Base-by-base conservation (phyloP, 2,113 vertebrate genomes). In the Mugil cephalus region DNA sequence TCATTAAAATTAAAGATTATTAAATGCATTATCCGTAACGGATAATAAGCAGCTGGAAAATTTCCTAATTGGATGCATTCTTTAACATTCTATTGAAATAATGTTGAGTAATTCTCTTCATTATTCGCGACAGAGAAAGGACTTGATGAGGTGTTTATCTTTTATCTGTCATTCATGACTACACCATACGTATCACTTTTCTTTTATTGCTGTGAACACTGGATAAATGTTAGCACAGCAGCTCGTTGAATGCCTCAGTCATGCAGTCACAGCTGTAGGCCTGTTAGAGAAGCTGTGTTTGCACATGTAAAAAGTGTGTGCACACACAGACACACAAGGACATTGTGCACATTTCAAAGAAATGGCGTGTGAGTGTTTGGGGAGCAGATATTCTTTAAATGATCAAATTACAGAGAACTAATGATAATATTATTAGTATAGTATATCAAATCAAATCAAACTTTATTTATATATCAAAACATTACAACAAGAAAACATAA, bases 131-230 rank as follows among this genome's bases (percentile, higher is more conserved):
- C n/a, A n/a, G n/a, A n/a, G n/a, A n/a, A n/a, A n/a, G n/a, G n/a
- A n/a, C n/a, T n/a, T n/a, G n/a, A n/a, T 30, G 24, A 30, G 24
- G 24, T 30, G 24, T 30, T 30, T 3, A 60, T 48, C n/a, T 59
- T 34, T 74, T 67, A 75, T 61, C 77, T 48, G 53, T 17, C 19
- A 59, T 76, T 72, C 53, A 68, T 59, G 40, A 43, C 19, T 46
- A 30, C 6, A n/a, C 5, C 24, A 5, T 30, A 30, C 24, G 3
- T 30, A 42, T 0, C 17, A 51, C 6, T 15, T 4, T 17, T 17
- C 17, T 8, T 17, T 8, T 69, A 50, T 69, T 48, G 54, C 38
- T 39, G 18, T 42, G 13, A 18, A 12, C 19, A 2, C 9, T 54
- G 8, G 48, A 24, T 56, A 18, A 53, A 8, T 8, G 15, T 62